phyloP scores from a whole-genome alignment of 2,888 invertebrate genomes.

The Lochmaea crataegi region DNA sequence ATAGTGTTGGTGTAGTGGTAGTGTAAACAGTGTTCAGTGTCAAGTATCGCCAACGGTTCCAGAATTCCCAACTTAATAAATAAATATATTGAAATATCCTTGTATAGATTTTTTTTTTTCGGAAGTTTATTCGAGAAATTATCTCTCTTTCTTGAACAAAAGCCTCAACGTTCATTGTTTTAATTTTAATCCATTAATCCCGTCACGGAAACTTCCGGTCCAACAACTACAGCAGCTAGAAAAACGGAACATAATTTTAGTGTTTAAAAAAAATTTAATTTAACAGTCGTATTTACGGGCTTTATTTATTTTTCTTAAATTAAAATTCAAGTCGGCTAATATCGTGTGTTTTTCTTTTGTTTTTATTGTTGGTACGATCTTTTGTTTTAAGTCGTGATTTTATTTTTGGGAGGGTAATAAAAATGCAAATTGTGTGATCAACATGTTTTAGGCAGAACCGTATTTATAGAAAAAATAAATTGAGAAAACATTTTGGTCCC shows the following conservation, averaged over 20 bases:
- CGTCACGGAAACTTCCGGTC: slow-evolving; percentile 6
- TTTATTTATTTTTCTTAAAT: slow-evolving; percentile 55
- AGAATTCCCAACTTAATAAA: too few relatives aligned
- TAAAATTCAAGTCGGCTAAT: slow-evolving; percentile 62
- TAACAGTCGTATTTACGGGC: too few relatives aligned
- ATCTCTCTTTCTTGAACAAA: slow-evolving; percentile 1
- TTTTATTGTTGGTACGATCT: slow-evolving; percentile 48
- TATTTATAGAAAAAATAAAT: background rate
- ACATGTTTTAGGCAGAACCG: slow-evolving; percentile 32
- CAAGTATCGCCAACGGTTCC: too few relatives aligned
- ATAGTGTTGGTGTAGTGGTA: too few relatives aligned
- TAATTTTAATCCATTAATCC: slow-evolving; percentile 16
- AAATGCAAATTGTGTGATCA: slow-evolving; percentile 58
- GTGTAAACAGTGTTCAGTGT: too few relatives aligned
- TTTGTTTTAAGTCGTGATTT: slow-evolving; percentile 60
- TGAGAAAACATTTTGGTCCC: background rate
- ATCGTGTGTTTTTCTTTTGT: slow-evolving; percentile 60
- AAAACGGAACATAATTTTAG: slow-evolving; percentile 32
- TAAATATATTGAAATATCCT: too few relatives aligned
- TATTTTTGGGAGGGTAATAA: slow-evolving; percentile 57
- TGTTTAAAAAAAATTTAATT: slow-evolving; percentile 33
- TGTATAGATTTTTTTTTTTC: background rate
- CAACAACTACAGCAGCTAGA: slow-evolving; percentile 30
- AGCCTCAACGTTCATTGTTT: slow-evolving; percentile 7
- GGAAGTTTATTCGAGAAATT: background rate